Evolutionary conservation across 2,888 invertebrate species (phyloP), one percentile per base, ranked within the genome.

Genomic region (Serrognathus titanus): DNA sequence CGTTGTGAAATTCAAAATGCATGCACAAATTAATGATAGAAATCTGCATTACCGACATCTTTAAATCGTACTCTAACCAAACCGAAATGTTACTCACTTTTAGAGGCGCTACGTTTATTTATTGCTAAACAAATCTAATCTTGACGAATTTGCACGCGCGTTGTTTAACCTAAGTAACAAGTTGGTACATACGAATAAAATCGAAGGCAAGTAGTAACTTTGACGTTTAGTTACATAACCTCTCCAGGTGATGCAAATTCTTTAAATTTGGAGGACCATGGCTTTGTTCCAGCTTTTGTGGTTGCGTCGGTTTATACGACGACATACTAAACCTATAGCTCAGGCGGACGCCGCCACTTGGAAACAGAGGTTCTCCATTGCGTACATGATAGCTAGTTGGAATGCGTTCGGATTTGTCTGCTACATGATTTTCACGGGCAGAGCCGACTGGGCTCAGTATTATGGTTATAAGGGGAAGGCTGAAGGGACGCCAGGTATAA

Each of bases 331-430:
- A 46, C 82, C 81, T 0, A 81, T 84, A 52, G 73, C 77, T 1
- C 72, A 76, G 63, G 75, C 82, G 10, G 75, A 71, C 36, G 89
- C 89, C 0, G 67, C 75, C 1, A 43, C 79, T 7, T 86, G 85
- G 86, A 87, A 86, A 71, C 76, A 79, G 5, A 80, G 85, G 16
- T 73, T 89, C 0, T 84, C 88, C 60, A 59, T 87, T 57, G 78
- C 74, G 0, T 90, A 89, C 69, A 83, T 82, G 37, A 53, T 89
- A 43, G n/a, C 85, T 7, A 85, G 86, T 10, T 89, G 89, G 89
- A 85, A 89, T 74, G 86, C 86, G 1, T 85, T 88, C 70, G 89
- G 87, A 8, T 66, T 85, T 12, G 82, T 88, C 3, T 63, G 80
- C 13, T 88, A 85, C 65, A 81, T 79, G 74, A 71, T 80, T 9